A percentile compares a stretch with the other conserved stretches of the same genome.
phyloP scores from a whole-genome alignment of 2,797 vertebrate genomes.

The Urophycis tenuis region DNA sequence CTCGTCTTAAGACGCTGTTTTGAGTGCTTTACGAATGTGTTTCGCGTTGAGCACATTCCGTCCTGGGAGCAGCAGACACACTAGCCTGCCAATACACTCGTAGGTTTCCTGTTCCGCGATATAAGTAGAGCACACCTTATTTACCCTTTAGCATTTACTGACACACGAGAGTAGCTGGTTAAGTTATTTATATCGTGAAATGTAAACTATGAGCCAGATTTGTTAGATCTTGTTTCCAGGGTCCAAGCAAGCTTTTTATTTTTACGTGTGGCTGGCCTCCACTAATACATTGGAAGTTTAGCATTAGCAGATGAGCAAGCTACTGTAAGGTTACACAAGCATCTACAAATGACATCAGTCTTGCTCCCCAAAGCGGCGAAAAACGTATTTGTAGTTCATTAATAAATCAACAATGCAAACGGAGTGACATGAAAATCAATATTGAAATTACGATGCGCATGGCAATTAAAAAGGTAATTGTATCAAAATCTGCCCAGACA shows the following conservation, averaged over 20 bases:
- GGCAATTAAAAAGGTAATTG: background rate
- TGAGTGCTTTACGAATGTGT: no score
- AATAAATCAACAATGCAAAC: background rate
- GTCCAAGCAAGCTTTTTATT: background rate
- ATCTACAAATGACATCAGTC: background rate
- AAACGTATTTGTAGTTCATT: background rate
- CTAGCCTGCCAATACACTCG: conserved; percentile 45
- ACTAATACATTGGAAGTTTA: background rate
- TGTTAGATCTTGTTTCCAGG: conserved; percentile 34
- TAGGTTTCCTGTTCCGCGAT: conserved; percentile 56
- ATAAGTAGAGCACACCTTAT: conserved; percentile 43
- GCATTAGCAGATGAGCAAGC: background rate
- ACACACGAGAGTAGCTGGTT: background rate
- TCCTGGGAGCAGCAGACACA: conserved; percentile 61
- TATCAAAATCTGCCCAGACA: background rate
- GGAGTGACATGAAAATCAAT: background rate
- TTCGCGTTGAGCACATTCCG: conserved; percentile 65
- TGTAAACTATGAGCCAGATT: background rate
- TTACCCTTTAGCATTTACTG: conserved; percentile 32
- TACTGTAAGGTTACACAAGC: background rate
- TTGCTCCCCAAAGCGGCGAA: background rate
- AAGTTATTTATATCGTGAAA: conserved; percentile 3
- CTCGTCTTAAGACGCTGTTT: background rate
- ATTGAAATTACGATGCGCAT: background rate
- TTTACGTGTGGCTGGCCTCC: conserved; percentile 20